Evolutionary conservation across 2,888 invertebrate genomes (phyloP), one percentile per base, ranked within the genome.

Genomic region (Scaptomyza caliginosa): DNA sequence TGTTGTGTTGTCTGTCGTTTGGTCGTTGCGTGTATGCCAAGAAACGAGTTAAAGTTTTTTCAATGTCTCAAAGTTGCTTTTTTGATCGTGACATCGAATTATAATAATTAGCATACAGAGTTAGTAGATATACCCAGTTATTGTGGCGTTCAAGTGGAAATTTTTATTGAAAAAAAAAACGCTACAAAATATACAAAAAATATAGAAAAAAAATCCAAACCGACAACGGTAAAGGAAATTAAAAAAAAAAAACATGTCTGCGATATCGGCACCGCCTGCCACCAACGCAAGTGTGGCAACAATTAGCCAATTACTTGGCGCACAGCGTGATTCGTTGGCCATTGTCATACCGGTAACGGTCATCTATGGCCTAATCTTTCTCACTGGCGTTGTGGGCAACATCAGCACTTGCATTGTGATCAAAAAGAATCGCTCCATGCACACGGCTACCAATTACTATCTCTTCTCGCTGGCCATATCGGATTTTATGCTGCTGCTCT

Each of bases 361-460:
- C n/a, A 92, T 95, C 58, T 97, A 97, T 90, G 91, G 93, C 0
- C 74, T 95, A n/a, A 96, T 97, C 80, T 95, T 97, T 85, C 88
- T 96, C 8, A 95, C 94, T 5, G 97, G 97, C 2, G 92, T 96
- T 2, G 91, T 96, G 21, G 97, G 97, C 2, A 97, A 97, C 90
- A 93, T 96, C 38, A 94, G 95, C 86, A 97, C 97, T 1, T 97
- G 97, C 88, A 92, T 96, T 59, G 97, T 97, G 17, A 97, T 97
- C 71, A 93, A 94, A 17, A 93, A 94, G 67, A 96, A 96, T 91
- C 94, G 94, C 77, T 95, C 95, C 71, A 96, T 97, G 96, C 96
- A 96, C 83, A 95, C 95, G 16, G 95, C 95, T 3, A 95, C 95
- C 7, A 95, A 95, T 85, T 95, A 95, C 88, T 97, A 97, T 89